Percentiles rank a stretch among this genome's conserved stretches.
Conservation (phyloP, 2,888 invertebrate species). For the Aleiodes leptofemur region DNA sequence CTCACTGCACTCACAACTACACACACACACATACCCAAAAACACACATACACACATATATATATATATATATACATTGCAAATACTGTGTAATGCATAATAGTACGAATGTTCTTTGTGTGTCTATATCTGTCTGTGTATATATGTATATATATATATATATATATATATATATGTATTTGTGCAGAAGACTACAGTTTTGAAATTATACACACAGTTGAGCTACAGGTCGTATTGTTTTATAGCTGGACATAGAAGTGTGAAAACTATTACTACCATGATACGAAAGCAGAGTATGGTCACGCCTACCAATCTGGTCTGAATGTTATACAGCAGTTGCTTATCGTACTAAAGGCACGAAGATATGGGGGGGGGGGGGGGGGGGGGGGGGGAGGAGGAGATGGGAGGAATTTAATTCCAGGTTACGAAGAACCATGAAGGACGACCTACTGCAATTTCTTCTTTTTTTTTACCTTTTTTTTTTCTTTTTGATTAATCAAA, state of each 20-base stretch:
- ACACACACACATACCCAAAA: background rate
- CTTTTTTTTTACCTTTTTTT: slow-evolving; percentile 18
- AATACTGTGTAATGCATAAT: slow-evolving; percentile 10
- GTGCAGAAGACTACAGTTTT: background rate
- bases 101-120: slow-evolving; percentile 14
- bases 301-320: slow-evolving; percentile 72
- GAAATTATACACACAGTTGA: slow-evolving; percentile 33
- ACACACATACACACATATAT: no score
- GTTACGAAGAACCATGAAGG: slow-evolving; percentile 31
- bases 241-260: slow-evolving; percentile 44
- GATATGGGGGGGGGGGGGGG: slow-evolving; percentile 21
- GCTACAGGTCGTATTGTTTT: slow-evolving; percentile 48
- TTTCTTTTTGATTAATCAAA: slow-evolving; percentile 45
- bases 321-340: slow-evolving; percentile 53
- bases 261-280: slow-evolving; percentile 47
- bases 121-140: background rate
- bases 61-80: slow-evolving; percentile 2
- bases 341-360: slow-evolving; percentile 46
- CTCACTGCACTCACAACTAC: background rate
- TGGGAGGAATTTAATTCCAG: slow-evolving; percentile 45
- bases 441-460: slow-evolving; percentile 27
- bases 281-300: slow-evolving; percentile 56
- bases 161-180: no score
- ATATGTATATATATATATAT: no score
- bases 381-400: slow-evolving; percentile 38